Evolutionary conservation across 2,888 invertebrate genomes (phyloP), one percentile per base, ranked within the genome.

Genomic region (Acanthosepion pharaonis): DNA sequence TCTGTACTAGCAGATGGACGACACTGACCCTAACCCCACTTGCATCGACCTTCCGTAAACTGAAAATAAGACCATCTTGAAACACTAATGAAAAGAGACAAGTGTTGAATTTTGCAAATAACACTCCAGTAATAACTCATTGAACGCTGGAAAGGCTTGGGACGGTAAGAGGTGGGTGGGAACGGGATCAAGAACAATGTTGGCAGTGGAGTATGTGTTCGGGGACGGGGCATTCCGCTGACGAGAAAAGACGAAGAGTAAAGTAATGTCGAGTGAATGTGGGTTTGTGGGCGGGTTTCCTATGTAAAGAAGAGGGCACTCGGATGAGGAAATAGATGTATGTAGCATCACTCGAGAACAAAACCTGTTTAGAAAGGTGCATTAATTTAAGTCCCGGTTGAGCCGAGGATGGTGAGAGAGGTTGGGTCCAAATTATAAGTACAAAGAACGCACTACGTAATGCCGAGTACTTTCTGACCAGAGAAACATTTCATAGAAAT

Each of bases 41-140:
- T 78, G n/a, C n/a, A 78, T 9, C n/a, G 78, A n/a, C 18, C n/a
- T n/a, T 78, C n/a, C 78, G 11, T 33, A 33, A 78, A n/a, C 78
- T n/a, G 78, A 78, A 78, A 78, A 78, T 78, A 78, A n/a, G 78
- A 78, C n/a, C 78, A 78, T 78, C n/a, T 78, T 33, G 78, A n/a
- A 78, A 18, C 78, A n/a, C n/a, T 78, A 78, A 78, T 78, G 78
- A 78, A 78, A 78, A 78, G 78, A 33, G 78, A 78, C 78, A 78
- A 78, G 78, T 78, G 78, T 78, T 78, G 78, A 78, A 78, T n/a
- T n/a, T 59, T 78, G n/a, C 78, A 78, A 78, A 78, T 78, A 78
- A 78, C 9, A 78, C 78, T 78, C 78, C 33, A 78, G 78, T 78
- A 78, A 78, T 78, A 78, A 78, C 78, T 78, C 78, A 78, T 78